Base-by-base conservation (phyloP, 2,797 vertebrate species). In the Cephalopachus bancanus region DNA sequence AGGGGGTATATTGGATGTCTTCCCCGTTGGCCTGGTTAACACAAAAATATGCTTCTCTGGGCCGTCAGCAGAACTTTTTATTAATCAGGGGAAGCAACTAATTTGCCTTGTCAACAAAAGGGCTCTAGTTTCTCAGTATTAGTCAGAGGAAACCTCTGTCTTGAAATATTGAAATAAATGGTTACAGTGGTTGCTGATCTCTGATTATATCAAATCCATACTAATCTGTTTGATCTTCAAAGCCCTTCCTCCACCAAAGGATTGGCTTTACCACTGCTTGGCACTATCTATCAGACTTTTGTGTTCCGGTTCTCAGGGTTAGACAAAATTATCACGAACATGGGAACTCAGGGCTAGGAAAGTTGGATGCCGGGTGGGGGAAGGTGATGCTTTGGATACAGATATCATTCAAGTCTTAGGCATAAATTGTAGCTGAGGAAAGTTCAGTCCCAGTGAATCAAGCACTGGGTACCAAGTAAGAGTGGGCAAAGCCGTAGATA, bases 21-120 rank as follows among this genome's bases (percentile, higher is more conserved):
- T 97, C 78, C n/a, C 51, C 83, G 17, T 79, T 97, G 83, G 96
- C n/a, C 49, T 95, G 74, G 87, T 95, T 95, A 97, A 89, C 86
- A 95, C 83, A 94, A 93, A 97, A 95, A 80, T 93, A 94, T 89
- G 64, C 75, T 93, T 96, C 57, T 91, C 71, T 96, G 79, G 67
- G 59, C 81, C 72, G 76, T 85, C 22, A 33, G 79, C 12, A 94
- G 51, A 91, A 87, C 33, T 72, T 91, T 44, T 78, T 69, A 95
- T 93, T 91, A 95, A 93, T 86, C 55, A 89, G 37, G 57, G 84
- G 59, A 97, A 95, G 69, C 59, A 93, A 96, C 81, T 97, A 28
- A 85, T 96, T 96, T 96, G 37, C 91, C 49, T 91, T 94, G 62
- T 96, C 93, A 97, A 96, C 15, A 14, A 91, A 89, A 85, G 30